These are phyloP conservation scores for Parus major DNA, from an alignment of 2,113 vertebrate species.

Conservation along the genomic window DNA sequence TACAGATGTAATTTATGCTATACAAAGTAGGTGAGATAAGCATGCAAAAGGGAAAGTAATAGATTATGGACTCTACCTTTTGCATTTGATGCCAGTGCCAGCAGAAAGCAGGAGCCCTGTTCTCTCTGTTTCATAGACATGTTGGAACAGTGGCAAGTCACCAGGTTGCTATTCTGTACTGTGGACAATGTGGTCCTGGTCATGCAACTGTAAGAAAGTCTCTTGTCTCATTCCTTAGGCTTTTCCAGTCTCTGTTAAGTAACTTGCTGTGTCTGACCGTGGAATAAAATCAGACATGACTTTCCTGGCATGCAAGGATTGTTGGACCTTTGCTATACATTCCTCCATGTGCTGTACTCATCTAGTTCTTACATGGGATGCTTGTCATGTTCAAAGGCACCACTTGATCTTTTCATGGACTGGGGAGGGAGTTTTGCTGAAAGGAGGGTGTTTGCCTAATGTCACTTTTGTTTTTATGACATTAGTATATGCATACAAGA, in stretches of 20 bases:
- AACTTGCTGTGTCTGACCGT: not conserved
- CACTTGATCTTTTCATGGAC: not conserved
- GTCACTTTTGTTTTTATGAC: not conserved
- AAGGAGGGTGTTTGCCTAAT: not conserved
- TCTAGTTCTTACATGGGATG: not conserved
- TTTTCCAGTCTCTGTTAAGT: not conserved
- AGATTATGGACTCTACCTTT: not conserved
- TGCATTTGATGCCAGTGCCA: not conserved
- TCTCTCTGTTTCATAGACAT: fast-evolving
- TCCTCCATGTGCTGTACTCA: not conserved
- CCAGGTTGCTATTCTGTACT: fast-evolving
- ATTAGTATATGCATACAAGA: not conserved
- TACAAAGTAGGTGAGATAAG: not conserved
- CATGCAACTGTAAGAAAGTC: fast-evolving
- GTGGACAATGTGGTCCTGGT: not conserved
- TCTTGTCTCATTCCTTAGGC: not conserved
- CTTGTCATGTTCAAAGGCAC: not conserved
- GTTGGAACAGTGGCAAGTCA: not conserved
- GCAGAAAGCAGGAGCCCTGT: not conserved
- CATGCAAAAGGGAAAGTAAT: not conserved
- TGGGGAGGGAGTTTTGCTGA: not conserved
- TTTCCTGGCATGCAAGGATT: not conserved
- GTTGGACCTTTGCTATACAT: not conserved
- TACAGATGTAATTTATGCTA: not conserved
- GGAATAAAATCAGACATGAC: not conserved